Base-by-base conservation (phyloP, 2,113 vertebrate genomes). In the Desmodus rotundus region DNA sequence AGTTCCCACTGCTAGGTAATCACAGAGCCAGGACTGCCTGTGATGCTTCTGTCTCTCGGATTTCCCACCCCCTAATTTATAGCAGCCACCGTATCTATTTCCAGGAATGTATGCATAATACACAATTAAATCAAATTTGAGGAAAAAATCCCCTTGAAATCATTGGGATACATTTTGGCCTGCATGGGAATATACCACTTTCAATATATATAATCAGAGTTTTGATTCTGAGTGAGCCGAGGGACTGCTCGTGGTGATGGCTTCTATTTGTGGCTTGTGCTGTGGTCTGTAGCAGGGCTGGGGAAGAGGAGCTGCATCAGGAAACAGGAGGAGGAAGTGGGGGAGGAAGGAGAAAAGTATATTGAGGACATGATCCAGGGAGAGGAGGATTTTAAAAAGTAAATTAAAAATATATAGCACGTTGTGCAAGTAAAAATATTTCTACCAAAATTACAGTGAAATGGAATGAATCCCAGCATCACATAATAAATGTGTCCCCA, bases 391-490 rank as follows among this genome's bases (percentile, higher is more conserved):
- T 95, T 96, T 61, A n/a, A 50, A 89, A 85, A 85, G 87, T 77
- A 95, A 96, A 97, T 97, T 94, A 15, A 92, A 97, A 97, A 91
- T 61, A 95, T 81, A 94, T 10, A 58, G 70, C 77, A 84, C 2
- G 26, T 73, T 84, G 87, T 41, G 8, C n/a, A 96, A 95, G 85
- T 80, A 97, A 91, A 96, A 97, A 84, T 96, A 96, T 94, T 90
- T 97, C 91, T 89, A 94, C 78, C 93, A 26, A 96, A 92, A 43
- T 65, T 77, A 76, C 72, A 91, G 96, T 83, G 17, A 83, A 45
- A 74, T 8, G 65, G 67, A 95, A 63, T 5, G 16, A 80, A 90
- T 12, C 56, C 5, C 43, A 65, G 22, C 41, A 26, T 41, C 70
- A 61, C 19, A 26, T 3, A 96, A 93, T 74, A 88, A 96, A 89